These are phyloP conservation scores for Poecilia velifera DNA, from an alignment of 2,797 vertebrate species.

Conservation along the genomic window DNA sequence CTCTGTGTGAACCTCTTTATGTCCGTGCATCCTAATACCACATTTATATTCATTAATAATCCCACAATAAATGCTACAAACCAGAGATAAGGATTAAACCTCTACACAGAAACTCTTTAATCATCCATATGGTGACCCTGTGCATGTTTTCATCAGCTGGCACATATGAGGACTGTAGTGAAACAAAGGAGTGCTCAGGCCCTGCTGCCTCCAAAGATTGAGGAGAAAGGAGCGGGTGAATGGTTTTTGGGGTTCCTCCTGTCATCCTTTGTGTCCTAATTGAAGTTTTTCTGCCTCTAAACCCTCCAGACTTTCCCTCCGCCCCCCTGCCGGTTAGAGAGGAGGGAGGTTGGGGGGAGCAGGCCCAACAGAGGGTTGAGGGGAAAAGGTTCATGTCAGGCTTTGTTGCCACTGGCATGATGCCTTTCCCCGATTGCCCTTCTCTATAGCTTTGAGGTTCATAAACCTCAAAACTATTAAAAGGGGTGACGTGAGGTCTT, in stretches of 20 bases:
- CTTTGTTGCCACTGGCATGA: constrained; percentile 67
- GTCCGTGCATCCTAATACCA: constrained; percentile 8
- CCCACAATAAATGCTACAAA: constrained; percentile 46
- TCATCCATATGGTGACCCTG: constrained; percentile 30
- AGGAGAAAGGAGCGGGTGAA: constrained; percentile 17
- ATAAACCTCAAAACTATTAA: constrained; percentile 32
- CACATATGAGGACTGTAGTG: constrained; percentile 50
- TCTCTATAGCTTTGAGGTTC: constrained; percentile 28
- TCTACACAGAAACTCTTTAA: constrained; percentile 45
- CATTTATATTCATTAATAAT: constrained; percentile 55
- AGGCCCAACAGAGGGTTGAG: constrained; percentile 44
- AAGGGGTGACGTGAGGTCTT: constrained; percentile 3
- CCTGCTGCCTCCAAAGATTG: constrained; percentile 39
- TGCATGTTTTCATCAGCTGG: constrained; percentile 64
- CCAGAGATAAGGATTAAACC: constrained; percentile 25
- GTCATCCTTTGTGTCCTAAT: constrained; percentile 83
- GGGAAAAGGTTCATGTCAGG: constrained; percentile 46
- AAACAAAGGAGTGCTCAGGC: constrained; percentile 69
- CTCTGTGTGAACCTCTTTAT: constrained; percentile 11
- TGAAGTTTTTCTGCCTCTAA: constrained; percentile 78
- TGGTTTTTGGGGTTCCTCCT: constrained; percentile 47
- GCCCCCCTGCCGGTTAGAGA: constrained; percentile 54
- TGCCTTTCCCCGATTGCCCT: constrained; percentile 46
- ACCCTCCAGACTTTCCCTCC: constrained; percentile 50
- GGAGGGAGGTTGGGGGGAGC: constrained; percentile 20